Percentiles rank a stretch among this genome's conserved stretches.
phyloP scores from a whole-genome alignment of 1,140 invertebrate species.

The Apolygus lucorum region DNA sequence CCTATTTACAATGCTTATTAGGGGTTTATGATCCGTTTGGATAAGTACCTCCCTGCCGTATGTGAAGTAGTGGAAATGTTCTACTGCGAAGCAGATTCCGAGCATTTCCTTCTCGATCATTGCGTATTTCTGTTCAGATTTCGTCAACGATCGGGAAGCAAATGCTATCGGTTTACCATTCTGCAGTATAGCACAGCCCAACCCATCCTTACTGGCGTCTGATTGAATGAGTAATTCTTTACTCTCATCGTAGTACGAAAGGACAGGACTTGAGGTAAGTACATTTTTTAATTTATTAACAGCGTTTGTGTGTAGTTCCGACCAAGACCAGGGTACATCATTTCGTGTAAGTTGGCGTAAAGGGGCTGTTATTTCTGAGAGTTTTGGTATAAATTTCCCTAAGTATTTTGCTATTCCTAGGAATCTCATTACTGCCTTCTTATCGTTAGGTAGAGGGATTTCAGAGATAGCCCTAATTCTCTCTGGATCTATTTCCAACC shows the following conservation, averaged over 20 bases:
- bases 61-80: not conserved
- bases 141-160: conserved; percentile 2
- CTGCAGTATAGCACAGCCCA: not conserved
- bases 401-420: conserved; percentile 17
- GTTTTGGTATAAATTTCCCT: conserved; percentile 17
- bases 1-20: conserved; percentile 9
- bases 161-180: conserved; percentile 7
- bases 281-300: conserved; percentile 1
- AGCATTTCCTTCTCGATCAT: conserved; percentile 12
- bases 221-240: conserved; percentile 8
- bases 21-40: conserved; percentile 16
- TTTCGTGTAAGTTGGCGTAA: conserved; percentile 5
- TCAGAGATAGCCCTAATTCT: conserved; percentile 39
- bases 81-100: not conserved
- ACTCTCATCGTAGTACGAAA: conserved; percentile 14
- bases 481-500: conserved; percentile 37
- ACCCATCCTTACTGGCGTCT: conserved; percentile 13
- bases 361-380: conserved; percentile 4
- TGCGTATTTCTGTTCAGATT: too few relatives aligned
- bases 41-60: too few relatives aligned
- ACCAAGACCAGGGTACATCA: conserved; percentile 6
- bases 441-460: conserved; percentile 35
- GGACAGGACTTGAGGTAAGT: conserved; percentile 12
- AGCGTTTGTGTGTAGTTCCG: not conserved
- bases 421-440: conserved; percentile 21